Evolutionary conservation across 2,113 vertebrate species (phyloP).

Genomic region (Macquaria australasica): DNA sequence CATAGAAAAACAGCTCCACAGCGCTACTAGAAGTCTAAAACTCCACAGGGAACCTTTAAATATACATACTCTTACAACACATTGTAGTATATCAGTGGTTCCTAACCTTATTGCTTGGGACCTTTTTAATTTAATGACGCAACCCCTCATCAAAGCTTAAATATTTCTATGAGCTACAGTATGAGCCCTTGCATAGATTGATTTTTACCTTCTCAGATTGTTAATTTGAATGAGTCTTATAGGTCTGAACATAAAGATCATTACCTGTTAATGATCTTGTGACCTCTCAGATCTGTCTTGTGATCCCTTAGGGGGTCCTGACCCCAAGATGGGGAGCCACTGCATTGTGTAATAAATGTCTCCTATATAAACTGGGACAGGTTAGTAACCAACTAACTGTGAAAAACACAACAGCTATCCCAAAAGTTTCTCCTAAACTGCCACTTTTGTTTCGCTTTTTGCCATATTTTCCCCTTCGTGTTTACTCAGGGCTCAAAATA

Average conservation of each 20-base stretch:
- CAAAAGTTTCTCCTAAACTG: not conserved
- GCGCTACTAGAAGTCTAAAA: too few species aligned
- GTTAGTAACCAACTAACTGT: not conserved
- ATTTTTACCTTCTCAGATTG: too few species aligned
- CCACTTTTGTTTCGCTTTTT: not conserved
- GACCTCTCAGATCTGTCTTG: not conserved
- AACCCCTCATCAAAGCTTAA: not conserved
- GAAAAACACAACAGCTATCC: too few species aligned
- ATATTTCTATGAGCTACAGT: not conserved
- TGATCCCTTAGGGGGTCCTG: not conserved
- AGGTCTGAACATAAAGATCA: not conserved
- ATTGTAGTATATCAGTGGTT: not conserved
- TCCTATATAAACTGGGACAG: not conserved
- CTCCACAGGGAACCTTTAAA: not conserved
- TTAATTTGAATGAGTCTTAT: not conserved
- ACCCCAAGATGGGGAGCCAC: not conserved
- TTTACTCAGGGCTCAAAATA: not conserved
- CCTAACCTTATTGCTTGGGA: not conserved
- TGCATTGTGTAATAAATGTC: not conserved
- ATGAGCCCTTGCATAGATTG: not conserved
- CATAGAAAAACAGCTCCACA: too few species aligned
- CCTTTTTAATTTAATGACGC: not conserved
- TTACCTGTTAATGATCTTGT: not conserved
- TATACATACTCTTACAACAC: not conserved
- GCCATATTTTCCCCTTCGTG: not conserved